These are phyloP conservation scores for Alviniconcha marisindica DNA, from an alignment of 1,140 invertebrate genomes.

Conservation along the genomic window DNA sequence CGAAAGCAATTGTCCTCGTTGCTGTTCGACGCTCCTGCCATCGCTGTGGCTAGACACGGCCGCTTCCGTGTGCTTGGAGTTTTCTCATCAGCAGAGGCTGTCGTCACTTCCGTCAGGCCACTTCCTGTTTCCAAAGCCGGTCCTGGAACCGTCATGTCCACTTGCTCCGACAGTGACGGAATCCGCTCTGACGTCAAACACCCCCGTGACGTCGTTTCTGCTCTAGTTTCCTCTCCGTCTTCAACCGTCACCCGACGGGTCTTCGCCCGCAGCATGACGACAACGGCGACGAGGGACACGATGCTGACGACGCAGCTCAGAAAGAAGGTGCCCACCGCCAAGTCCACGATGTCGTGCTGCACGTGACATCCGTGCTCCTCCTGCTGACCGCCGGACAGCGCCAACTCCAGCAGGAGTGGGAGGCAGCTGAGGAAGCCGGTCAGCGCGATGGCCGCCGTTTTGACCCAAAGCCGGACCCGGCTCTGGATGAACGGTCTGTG, in stretches of 20 bases:
- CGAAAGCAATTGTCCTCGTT: no score
- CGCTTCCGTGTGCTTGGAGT: no score
- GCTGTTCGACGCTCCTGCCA: no score
- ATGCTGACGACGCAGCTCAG: not conserved
- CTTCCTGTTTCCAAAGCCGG: not conserved
- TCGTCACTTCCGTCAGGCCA: not conserved
- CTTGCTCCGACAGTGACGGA: not conserved
- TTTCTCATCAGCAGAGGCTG: not conserved
- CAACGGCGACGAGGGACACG: not conserved
- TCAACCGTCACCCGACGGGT: not conserved
- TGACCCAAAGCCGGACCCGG: not conserved
- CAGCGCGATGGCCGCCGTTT: not conserved
- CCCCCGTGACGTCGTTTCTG: not conserved
- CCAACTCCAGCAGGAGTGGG: not conserved
- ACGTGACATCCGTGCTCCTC: not conserved
- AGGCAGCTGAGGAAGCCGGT: not conserved
- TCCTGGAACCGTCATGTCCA: not conserved
- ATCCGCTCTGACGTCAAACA: not conserved
- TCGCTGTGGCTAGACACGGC: no score
- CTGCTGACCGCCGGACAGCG: not conserved
- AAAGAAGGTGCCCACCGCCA: slow-evolving; percentile 8
- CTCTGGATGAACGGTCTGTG: not conserved
- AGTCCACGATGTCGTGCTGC: not conserved
- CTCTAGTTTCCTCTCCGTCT: not conserved
- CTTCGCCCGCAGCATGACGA: slow-evolving; percentile 13